Base-by-base conservation (phyloP, 2,888 invertebrate species). In the Pandemis corylana region DNA sequence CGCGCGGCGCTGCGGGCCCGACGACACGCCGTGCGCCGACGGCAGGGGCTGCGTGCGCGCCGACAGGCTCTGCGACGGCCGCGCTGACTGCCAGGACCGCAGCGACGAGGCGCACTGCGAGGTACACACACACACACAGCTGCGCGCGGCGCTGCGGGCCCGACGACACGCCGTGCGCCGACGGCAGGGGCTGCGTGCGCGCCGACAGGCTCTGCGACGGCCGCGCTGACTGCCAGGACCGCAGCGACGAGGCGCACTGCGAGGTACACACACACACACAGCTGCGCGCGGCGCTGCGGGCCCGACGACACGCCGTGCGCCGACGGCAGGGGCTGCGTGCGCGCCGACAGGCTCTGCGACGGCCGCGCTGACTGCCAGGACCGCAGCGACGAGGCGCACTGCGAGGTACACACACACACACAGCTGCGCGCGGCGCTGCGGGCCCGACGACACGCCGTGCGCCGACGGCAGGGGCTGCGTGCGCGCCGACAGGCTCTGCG, bases 191-290 rank as follows among this genome's bases (percentile, higher is more conserved):
- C 59, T 97, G 97, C 83, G 96, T 97, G 79, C 95, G 96, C 65
- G 89, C 93, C 77, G 94, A 95, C 20, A 96, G 96, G 92, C 95
- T 96, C n/a, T 98, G 98, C 89, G 98, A 98, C 88, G 96, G 96
- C 9, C 10, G 95, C 96, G 70, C 85, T 92, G 51, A 98, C 88
- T 98, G 98, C 83, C 83, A 87, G 0, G 96, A 96, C 79, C 94
- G 94, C n/a, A 96, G 97, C 15, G 98, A 98, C 85, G 98, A 98
- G 91, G 82, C 85, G 1, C 80, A 87, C 68, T 94, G 94, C 76
- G 7, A 63, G 76, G 59, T 72, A n/a, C 20, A 20, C 20, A 20
- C 20, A 20, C 20, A 20, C 20, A 20, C 20, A 20, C 20, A 20
- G 20, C 20, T 20, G 44, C 6, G 44, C 6, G 44, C 44, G 44